Base-by-base conservation (phyloP, 2,888 invertebrate species). In the Dolomedes plantarius region DNA sequence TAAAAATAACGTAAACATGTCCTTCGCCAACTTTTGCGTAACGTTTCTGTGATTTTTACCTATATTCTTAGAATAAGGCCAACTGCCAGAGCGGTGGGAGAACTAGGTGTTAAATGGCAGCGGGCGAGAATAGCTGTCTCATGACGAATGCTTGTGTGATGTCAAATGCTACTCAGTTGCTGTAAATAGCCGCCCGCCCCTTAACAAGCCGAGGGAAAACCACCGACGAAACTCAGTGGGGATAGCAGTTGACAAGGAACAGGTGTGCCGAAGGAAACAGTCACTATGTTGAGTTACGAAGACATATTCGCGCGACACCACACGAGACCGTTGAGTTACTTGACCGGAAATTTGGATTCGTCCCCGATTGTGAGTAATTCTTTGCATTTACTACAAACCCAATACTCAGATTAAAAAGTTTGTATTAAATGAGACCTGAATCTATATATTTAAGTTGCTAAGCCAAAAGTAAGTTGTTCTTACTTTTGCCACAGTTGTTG, bases 21-120 rank as follows among this genome's bases (percentile, higher is more conserved):
- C 23, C 19, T 5, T 2, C 56, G 56, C 56, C 56, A 56, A 56
- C 5, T 56, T 56, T 56, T 23, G 19, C 56, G 46, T 46, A 46
- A 46, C 16, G 46, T 46, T n/a, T 46, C n/a, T n/a, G n/a, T n/a
- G 46, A 16, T 56, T 56, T 56, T 56, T 56, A 56, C 56, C 56
- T 28, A 65, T 73, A 73, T 80, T 80, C 79, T 80, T 73, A 80
- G 79, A 71, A 32, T 31, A 67, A 32, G 79, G 79, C 46, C 73
- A 23, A 28, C 5, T 73, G 79, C 79, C 79, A 80, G 31, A 27
- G 23, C 69, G 32, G 41, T n/a, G n/a, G n/a, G 75, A 68, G 39
- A 32, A 32, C 29, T 65, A n/a, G 29, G 41, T 39, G 68, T 67
- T 29, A 31, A 23, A 41, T 29, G 39, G 9, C 29, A 72, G 62